Evolutionary conservation across 2,113 vertebrate genomes (phyloP).

Genomic region (Platichthys flesus): DNA sequence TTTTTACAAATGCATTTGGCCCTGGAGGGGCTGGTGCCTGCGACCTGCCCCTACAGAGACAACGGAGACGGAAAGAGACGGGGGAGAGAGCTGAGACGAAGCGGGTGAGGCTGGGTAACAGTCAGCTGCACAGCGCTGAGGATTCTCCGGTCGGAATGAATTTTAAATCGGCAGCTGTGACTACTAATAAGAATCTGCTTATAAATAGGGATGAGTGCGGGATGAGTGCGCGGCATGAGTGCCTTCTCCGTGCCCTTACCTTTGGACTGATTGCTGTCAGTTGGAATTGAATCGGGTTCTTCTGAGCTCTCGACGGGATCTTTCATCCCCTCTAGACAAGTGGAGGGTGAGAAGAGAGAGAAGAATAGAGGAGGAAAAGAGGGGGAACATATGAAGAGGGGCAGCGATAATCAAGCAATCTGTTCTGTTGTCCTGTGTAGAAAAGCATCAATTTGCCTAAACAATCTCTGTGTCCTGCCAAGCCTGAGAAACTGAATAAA

Average conservation of each 20-base stretch:
- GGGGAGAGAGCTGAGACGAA: constrained; percentile 25
- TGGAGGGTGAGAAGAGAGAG: constrained; percentile 2
- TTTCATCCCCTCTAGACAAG: constrained; percentile 71
- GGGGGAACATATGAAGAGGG: neutral
- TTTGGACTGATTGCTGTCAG: constrained; percentile 82
- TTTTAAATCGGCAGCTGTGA: constrained; percentile 76
- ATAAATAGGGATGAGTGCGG: constrained; percentile 53
- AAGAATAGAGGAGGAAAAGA: neutral
- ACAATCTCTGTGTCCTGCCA: constrained; percentile 15
- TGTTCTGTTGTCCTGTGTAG: constrained; percentile 15
- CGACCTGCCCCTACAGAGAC: constrained; percentile 47
- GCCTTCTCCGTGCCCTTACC: constrained; percentile 68
- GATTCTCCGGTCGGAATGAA: constrained; percentile 49
- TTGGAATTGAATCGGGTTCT: constrained; percentile 67
- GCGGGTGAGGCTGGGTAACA: constrained; percentile 49
- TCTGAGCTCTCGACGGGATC: constrained; percentile 67
- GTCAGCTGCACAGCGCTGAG: constrained; percentile 46
- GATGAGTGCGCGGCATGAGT: constrained; percentile 25
- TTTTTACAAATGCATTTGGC: constrained; percentile 70
- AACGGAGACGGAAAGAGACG: constrained; percentile 56
- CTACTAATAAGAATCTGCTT: constrained; percentile 66
- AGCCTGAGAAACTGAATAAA: constrained; percentile 7
- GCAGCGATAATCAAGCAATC: constrained; percentile 32
- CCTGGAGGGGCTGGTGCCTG: constrained; percentile 61
- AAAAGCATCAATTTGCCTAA: constrained; percentile 31